These are phyloP conservation scores for Chloebia gouldiae DNA, from an alignment of 2,113 vertebrate genomes.

Conservation along the genomic window DNA sequence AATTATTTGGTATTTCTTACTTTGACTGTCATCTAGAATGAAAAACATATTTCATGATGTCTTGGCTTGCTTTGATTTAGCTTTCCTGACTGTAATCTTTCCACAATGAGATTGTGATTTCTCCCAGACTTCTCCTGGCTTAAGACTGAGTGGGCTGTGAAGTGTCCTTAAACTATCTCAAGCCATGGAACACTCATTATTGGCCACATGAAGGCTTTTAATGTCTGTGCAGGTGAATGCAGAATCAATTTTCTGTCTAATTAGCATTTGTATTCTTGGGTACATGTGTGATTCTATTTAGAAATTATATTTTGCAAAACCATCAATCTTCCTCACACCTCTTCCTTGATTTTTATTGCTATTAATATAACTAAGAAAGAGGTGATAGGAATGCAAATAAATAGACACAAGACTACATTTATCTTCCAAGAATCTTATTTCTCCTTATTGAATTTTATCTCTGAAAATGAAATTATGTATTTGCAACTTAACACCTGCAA, in stretches of 20 bases:
- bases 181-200: not conserved
- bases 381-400: not conserved
- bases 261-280: not conserved
- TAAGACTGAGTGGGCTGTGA: not conserved
- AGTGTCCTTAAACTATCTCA: not conserved
- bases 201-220: not conserved
- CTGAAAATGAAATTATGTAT: not conserved
- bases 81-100: not conserved
- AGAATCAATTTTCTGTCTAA: not conserved
- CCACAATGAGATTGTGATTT: not conserved
- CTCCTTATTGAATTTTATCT: not conserved
- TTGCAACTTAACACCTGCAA: not conserved
- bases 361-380: not conserved
- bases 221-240: not conserved
- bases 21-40: not conserved
- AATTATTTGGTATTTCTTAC: not conserved
- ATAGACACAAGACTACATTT: not conserved
- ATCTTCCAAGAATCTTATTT: not conserved
- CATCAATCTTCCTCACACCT: not conserved
- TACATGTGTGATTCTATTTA: not conserved
- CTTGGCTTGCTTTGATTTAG: not conserved
- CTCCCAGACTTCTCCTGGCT: not conserved
- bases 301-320: not conserved
- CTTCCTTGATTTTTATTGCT: not conserved
- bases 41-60: not conserved